Evolutionary conservation across 2,113 vertebrate genomes (phyloP).

Genomic region (Turdus rufiventris): DNA sequence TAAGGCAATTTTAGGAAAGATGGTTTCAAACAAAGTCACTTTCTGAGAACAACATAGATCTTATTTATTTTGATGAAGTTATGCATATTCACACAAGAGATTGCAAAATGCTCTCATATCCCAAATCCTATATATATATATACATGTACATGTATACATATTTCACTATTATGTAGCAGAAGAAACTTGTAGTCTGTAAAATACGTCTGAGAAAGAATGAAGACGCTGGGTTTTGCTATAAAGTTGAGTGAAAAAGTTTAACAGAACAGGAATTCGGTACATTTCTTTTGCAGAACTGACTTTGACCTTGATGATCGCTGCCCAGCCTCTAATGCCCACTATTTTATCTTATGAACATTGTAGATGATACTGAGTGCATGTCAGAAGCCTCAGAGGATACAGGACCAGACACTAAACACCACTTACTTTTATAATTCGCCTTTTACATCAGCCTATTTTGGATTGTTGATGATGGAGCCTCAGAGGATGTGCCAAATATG

Average conservation of each 20-base stretch:
- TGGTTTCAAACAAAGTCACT: background rate
- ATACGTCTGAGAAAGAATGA: background rate
- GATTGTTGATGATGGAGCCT: background rate
- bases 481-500: slow-evolving; percentile 12
- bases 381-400: background rate
- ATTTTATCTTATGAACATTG: background rate
- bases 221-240: background rate
- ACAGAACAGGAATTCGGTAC: background rate
- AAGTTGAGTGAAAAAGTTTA: background rate
- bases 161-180: background rate
- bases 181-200: background rate
- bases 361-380: background rate
- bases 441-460: background rate
- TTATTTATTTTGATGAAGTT: background rate
- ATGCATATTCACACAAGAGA: background rate
- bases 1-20: background rate
- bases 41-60: background rate
- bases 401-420: background rate
- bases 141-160: background rate
- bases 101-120: background rate
- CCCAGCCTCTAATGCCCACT: background rate
- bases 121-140: background rate
- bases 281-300: background rate
- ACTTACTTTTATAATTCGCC: background rate
- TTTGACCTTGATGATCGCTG: background rate